Evolutionary conservation across 2,797 vertebrate species (phyloP).

Genomic region (Hippoglossus hippoglossus): DNA sequence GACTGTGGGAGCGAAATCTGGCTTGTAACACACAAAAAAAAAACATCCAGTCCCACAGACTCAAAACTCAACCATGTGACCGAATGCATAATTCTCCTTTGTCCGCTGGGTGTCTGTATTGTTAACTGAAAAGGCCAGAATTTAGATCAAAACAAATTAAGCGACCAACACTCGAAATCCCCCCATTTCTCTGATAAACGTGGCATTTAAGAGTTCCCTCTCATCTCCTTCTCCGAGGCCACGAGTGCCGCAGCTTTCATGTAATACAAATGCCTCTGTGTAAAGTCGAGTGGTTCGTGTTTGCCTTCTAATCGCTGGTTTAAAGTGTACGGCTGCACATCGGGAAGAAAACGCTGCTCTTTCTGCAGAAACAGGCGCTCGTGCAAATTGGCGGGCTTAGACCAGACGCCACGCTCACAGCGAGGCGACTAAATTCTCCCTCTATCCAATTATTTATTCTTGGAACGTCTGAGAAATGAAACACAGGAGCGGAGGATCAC

Average conservation of each 20-base stretch:
- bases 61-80: slow-evolving; percentile 40
- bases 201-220: slow-evolving; percentile 57
- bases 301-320: slow-evolving; percentile 4
- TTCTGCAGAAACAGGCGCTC: slow-evolving; percentile 17
- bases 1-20: slow-evolving; percentile 24
- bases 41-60: slow-evolving; percentile 4
- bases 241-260: slow-evolving; percentile 52
- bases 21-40: slow-evolving; percentile 19
- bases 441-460: slow-evolving; percentile 10
- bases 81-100: slow-evolving; percentile 34
- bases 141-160: slow-evolving; percentile 61
- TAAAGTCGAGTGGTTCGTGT: slow-evolving; percentile 34
- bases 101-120: slow-evolving; percentile 54
- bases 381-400: slow-evolving; percentile 44
- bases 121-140: slow-evolving; percentile 57
- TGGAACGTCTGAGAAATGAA: slow-evolving; percentile 35
- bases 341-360: slow-evolving; percentile 20
- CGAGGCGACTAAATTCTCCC: slow-evolving; percentile 18
- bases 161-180: slow-evolving; percentile 28
- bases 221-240: slow-evolving; percentile 55
- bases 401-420: slow-evolving; percentile 12
- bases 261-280: slow-evolving; percentile 61
- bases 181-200: slow-evolving; percentile 53
- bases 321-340: slow-evolving; percentile 17
- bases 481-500: slow-evolving; percentile 13